Evolutionary conservation across 1,140 invertebrate species (phyloP), one percentile per base, ranked within the genome.

Genomic region (Adelges cooleyi): DNA sequence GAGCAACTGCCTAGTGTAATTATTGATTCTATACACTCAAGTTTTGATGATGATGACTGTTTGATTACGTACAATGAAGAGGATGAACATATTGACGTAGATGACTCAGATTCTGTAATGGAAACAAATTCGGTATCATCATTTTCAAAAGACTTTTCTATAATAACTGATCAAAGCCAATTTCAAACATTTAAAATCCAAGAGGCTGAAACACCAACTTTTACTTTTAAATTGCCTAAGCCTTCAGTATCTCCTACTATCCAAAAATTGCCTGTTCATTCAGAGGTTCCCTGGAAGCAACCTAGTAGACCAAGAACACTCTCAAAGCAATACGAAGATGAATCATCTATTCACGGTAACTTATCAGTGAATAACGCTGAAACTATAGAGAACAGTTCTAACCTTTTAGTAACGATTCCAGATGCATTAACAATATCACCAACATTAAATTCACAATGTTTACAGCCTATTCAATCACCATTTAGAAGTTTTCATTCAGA

Each of bases 31-130:
- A 68, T 71, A 4, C 68, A 71, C 67, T 48, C 52, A 22, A 89
- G 86, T 75, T 89, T 89, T 70, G 78, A 82, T 71, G 72, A 74
- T 13, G 75, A 82, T 50, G 83, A 84, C 3, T 81, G 77, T 71
- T 73, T 84, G 23, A 77, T 78, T 25, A 27, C 17, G 25, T 53
- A 65, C 1, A 53, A 68, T 33, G 25, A 49, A 33, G 20, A 27
- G 2, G 23, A 13, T 29, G 17, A 48, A 2, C 17, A 15, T 23
- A 15, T 25, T 6, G 52, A 22, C 8, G 29, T 13, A 17, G 42
- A 51, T 49, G 20, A 11, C 11, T 27, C 53, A 11, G n/a, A 59
- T 17, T 11, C 15, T 25, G 0, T 15, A 9, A 27, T 44, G 6
- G 22, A 13, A 11, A 8, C 18, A 25, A 18, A 42, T 5, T 23